Evolutionary conservation across 2,888 invertebrate genomes (phyloP), one percentile per base, ranked within the genome.

Genomic region (Leptinotarsa tumamoca): DNA sequence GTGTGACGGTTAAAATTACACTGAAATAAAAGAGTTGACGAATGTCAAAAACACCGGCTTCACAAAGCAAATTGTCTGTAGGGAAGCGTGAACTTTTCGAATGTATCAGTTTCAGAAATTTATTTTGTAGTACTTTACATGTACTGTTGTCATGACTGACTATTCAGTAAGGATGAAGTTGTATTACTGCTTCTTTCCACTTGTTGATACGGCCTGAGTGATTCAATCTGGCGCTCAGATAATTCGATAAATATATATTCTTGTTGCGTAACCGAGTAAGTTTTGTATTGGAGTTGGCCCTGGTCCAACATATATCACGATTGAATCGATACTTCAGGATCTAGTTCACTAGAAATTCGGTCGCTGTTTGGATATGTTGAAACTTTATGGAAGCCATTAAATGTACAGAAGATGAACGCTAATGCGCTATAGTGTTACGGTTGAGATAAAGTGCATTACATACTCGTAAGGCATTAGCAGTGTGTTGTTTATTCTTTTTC

Each of bases 281-380:
- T 84, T 84, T 84, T 79, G 82, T 83, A 83, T 85, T 82, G 80
- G 78, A 80, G 78, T 84, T 85, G 85, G 85, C 82, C 68, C 63
- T 18, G 54, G 54, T 80, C 85, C 84, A 84, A 82, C 73, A 74
- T 81, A 80, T 81, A 83, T 82, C 82, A 70, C 61, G 21, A 58
- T 50, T 13, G 49, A 58, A 70, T 70, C 70, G 83, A 81, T 76
- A 82, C 76, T 78, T 77, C 27, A 43, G 61, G 66, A 72, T 68
- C 56, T 56, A 58, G 72, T 58, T 33, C 72, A 56, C 72, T 68
- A 72, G 71, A 50, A 67, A 72, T 68, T 50, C 68, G 68, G 56
- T 69, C 51, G 58, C 67, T 69, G 51, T 66, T 73, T 61, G 72
- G 67, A 72, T 72, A 56, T 66, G 50, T 66, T 71, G 58, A 70